Base-by-base conservation (phyloP, 2,888 invertebrate species). In the Barypeithes pellucidus region DNA sequence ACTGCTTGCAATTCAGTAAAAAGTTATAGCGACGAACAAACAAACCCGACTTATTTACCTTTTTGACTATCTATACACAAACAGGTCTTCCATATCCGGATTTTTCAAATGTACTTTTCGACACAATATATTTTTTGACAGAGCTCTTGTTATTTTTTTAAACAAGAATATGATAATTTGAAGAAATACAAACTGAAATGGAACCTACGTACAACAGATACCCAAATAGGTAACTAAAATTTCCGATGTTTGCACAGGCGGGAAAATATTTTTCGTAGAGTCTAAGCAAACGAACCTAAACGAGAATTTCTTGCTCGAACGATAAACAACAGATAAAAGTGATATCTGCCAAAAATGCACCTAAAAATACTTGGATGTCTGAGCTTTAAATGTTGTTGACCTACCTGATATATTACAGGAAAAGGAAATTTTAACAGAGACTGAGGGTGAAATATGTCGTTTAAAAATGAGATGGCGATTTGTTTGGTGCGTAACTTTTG, bases 261-360 rank as follows among this genome's bases (percentile, higher is more conserved):
- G 66, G 66, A 72, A 72, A 67, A 67, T 72, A 66, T 67, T 72
- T 72, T 72, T 65, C 24, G 54, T 59, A 20, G 67, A 67, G 72
- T 66, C 66, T 66, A 61, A 72, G 52, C 50, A 72, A 72, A 72
- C 72, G 50, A 47, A 72, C 50, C 72, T 47, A 60, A 62, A 57
- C 66, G 59, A 60, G 60, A 59, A 61, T 62, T 18, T 29, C 54
- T 36, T 54, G 41, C 47, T 52, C 22, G 69, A 52, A 62, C 16
- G 70, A 72, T 61, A 72, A 72, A 54, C 57, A 54, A 12, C 33
- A 72, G 72, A 72, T 72, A 72, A 67, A 68, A 52, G 57, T 52
- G 50, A 67, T 68, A 63, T 73, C 73, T 63, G 73, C 62, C 68
- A 62, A 73, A 73, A 68, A 73, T 73, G 68, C 68, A 73, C 63